These are phyloP conservation scores for Bothrops jararaca DNA, from an alignment of 2,113 vertebrate genomes.

Conservation along the genomic window DNA sequence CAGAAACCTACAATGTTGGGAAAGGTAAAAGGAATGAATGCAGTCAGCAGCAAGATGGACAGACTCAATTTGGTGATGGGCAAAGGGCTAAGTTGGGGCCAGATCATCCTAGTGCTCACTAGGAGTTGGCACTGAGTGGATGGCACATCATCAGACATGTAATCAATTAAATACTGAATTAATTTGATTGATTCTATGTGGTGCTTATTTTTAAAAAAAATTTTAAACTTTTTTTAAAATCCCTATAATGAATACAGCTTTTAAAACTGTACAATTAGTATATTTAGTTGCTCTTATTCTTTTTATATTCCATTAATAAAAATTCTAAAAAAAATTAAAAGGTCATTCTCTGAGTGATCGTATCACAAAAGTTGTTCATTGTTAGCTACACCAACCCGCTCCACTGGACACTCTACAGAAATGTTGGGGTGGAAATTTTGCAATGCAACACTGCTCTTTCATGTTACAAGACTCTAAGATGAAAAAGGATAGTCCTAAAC, in stretches of 20 bases:
- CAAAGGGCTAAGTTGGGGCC: neutral
- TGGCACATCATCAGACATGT: neutral
- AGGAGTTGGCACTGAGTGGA: neutral
- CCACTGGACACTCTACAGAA: neutral
- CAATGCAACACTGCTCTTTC: neutral
- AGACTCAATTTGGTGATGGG: neutral
- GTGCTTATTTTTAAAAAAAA: neutral
- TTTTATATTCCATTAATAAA: neutral
- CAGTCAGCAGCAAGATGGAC: neutral
- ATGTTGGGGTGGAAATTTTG: neutral
- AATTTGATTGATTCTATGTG: neutral
- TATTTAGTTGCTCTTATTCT: neutral
- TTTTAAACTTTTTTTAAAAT: neutral
- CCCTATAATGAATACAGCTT: neutral
- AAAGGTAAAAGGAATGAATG: neutral
- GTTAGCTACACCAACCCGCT: neutral
- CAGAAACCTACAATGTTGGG: neutral
- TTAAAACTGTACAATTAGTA: neutral
- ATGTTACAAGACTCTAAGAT: neutral
- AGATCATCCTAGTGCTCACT: neutral
- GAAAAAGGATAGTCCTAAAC: neutral
- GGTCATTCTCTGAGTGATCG: neutral
- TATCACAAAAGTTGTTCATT: neutral
- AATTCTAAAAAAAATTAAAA: neutral
- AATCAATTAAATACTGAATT: neutral